Percentiles rank a stretch among this genome's conserved stretches.
phyloP scores from a whole-genome alignment of 1,140 invertebrate genomes.

The Lepidurus couesii region DNA sequence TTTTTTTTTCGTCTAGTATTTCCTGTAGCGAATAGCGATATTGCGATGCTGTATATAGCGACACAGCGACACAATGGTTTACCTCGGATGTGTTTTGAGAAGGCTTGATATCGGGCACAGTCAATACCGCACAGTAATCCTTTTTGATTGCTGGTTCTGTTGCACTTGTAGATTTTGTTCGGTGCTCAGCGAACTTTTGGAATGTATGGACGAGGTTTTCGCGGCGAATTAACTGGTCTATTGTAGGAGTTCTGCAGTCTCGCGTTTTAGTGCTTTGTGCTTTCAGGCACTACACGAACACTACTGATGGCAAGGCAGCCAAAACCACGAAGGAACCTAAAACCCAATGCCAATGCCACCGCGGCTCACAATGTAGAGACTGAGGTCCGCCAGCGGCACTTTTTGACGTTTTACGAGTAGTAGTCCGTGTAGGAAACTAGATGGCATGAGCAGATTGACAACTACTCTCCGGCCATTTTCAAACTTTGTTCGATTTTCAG shows the following conservation, averaged over 20 bases:
- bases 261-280: neutral
- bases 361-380: too few species aligned
- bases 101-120: neutral
- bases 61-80: neutral
- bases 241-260: neutral
- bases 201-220: neutral
- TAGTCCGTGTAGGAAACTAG: too few species aligned
- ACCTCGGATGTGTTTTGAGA: neutral
- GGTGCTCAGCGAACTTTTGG: neutral
- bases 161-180: neutral
- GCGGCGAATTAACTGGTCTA: neutral
- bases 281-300: constrained; percentile 18
- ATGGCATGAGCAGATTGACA: too few species aligned
- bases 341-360: neutral
- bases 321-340: neutral
- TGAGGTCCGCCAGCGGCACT: too few species aligned
- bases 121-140: constrained; percentile 6
- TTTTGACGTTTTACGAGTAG: too few species aligned
- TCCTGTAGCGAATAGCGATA: constrained; percentile 6
- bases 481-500: too few species aligned
- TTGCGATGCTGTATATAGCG: neutral
- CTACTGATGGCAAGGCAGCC: neutral
- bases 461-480: too few species aligned
- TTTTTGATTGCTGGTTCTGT: neutral
- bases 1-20: neutral